Conservation (phyloP, 2,797 vertebrate genomes). For the Harpagifer antarcticus region DNA sequence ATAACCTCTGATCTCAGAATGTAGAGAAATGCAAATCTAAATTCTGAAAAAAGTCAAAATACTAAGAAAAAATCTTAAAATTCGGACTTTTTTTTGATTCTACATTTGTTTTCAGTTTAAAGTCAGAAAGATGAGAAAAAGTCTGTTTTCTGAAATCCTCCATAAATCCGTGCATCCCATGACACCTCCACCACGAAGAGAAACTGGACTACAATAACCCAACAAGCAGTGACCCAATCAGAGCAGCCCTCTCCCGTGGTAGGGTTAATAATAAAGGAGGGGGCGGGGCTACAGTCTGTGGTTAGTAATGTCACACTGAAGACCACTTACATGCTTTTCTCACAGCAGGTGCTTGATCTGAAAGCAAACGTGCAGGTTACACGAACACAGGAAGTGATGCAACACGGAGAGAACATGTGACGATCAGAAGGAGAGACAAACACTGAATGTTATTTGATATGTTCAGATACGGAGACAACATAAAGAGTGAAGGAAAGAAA, state of each 20-base stretch:
- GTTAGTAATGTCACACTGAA: slow-evolving; percentile 73
- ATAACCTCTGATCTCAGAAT: too few relatives aligned
- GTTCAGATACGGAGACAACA: not conserved
- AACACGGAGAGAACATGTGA: not conserved
- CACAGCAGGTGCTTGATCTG: slow-evolving; percentile 90
- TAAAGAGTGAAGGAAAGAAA: not conserved
- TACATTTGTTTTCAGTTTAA: too few relatives aligned
- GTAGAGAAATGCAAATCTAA: too few relatives aligned
- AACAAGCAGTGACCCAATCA: too few relatives aligned
- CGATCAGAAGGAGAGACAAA: not conserved
- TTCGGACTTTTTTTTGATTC: too few relatives aligned
- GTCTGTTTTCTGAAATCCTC: too few relatives aligned
- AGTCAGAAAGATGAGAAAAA: too few relatives aligned
- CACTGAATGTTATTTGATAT: not conserved
- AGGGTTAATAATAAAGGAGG: slow-evolving; percentile 41
- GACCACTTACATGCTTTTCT: slow-evolving; percentile 92
- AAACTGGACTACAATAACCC: too few relatives aligned
- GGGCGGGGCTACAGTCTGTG: slow-evolving; percentile 2
- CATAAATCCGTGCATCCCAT: too few relatives aligned
- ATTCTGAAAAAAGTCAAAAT: too few relatives aligned
- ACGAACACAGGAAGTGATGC: slow-evolving; percentile 56
- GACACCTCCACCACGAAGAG: too few relatives aligned
- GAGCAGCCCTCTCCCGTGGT: slow-evolving; percentile 1
- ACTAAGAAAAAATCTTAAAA: too few relatives aligned
- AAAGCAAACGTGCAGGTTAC: slow-evolving; percentile 89